These are phyloP conservation scores for Epiblema foenella DNA, from an alignment of 2,888 invertebrate genomes.

Conservation along the genomic window DNA sequence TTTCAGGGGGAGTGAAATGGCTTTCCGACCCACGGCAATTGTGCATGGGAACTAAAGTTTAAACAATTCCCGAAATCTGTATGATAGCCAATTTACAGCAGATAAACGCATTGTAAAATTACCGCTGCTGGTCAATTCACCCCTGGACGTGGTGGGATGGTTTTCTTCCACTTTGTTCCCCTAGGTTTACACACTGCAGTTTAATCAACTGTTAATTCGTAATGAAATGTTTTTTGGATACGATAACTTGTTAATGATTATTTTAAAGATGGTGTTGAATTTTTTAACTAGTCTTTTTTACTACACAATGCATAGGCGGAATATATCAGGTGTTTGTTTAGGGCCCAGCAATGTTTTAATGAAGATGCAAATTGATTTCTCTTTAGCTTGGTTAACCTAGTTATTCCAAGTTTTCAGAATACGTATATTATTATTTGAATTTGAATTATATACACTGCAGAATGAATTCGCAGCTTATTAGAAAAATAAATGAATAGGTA, in stretches of 20 bases:
- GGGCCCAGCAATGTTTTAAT: neutral
- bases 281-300: no score
- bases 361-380: no score
- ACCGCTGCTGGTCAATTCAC: slow-evolving; percentile 55
- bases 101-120: slow-evolving; percentile 71
- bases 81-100: slow-evolving; percentile 70
- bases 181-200: neutral
- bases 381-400: no score
- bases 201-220: neutral
- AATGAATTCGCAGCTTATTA: no score
- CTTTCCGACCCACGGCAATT: slow-evolving; percentile 56
- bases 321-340: neutral
- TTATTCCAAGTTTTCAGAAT: no score
- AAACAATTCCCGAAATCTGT: slow-evolving; percentile 75
- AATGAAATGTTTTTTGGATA: no score
- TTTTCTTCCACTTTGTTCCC: slow-evolving; percentile 15
- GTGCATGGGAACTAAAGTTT: slow-evolving; percentile 73
- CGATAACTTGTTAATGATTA: no score
- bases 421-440: no score
- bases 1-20: slow-evolving; percentile 68
- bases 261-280: no score
- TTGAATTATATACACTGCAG: no score
- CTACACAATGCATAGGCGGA: neutral
- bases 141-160: slow-evolving; percentile 19
- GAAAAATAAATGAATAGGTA: no score